Base-by-base conservation (phyloP, 1,140 invertebrate species). In the Conopomorpha cramerella region DNA sequence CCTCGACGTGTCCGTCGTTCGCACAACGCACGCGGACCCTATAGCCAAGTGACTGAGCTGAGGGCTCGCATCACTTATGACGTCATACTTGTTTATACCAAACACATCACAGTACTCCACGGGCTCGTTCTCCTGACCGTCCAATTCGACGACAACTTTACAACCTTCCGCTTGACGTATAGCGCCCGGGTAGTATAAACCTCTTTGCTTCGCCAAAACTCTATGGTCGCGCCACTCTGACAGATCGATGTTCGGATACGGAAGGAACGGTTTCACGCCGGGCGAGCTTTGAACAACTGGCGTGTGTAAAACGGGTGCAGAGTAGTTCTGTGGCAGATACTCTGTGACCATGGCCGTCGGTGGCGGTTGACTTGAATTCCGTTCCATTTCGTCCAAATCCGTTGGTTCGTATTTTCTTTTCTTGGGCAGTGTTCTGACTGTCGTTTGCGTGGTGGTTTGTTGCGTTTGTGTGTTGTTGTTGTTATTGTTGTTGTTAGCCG, bases 41-140 rank as follows among this genome's bases (percentile, higher is more conserved):
- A 61, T 55, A 38, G 52, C 46, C 30, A 93, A 80, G 60, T 92
- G 88, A 30, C 84, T 86, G 36, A 88, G 82, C 47, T 90, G 87
- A 18, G 95, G 95, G 67, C 91, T 91, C 45, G 94, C 92, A 73
- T 98, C 94, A 65, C 92, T 87, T 49, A 98, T 95, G 49, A 98
- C 86, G 71, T 95, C 91, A 66, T 84, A 90, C 60, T 89, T 90
- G 47, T 89, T 86, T 45, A 81, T 78, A 52, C 86, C 87, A 50
- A 94, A 83, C 38, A 90, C 81, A 68, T 90, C 86, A 63, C 70
- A 80, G 54, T 86, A 86, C 72, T 83, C 80, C 32, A 86, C 77
- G 12, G 84, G 54, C 41, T 86, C 83, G 18, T 62, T 65, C 29
- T 71, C 73, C 36, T 77, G 68, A 13, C 77, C 77, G 72, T 93